These are phyloP conservation scores for Chamaea fasciata DNA, from an alignment of 2,113 vertebrate genomes.

Conservation along the genomic window DNA sequence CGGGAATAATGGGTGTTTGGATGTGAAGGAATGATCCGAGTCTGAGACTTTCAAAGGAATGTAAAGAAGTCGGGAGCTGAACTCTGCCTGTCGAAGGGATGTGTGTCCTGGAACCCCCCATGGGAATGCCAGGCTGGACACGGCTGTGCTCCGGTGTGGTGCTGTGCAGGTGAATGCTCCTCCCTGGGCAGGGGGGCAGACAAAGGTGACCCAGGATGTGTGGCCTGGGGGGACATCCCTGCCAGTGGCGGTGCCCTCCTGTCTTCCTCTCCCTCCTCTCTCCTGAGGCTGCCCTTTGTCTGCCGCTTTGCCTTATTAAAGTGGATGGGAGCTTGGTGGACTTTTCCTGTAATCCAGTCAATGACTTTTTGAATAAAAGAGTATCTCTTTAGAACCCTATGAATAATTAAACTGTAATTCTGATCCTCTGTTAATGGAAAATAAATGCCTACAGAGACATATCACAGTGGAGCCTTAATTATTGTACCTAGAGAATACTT, in stretches of 20 bases:
- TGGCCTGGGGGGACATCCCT: neutral
- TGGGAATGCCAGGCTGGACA: neutral
- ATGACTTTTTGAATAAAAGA: neutral
- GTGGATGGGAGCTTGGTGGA: neutral
- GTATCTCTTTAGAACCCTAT: neutral
- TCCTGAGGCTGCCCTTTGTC: neutral
- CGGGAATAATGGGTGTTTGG: neutral
- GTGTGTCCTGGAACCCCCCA: rapidly evolving
- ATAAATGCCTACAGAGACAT: neutral
- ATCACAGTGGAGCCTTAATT: neutral
- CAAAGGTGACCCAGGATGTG: neutral
- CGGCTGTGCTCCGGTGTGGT: rapidly evolving
- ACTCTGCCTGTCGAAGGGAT: neutral
- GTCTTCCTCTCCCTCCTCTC: neutral
- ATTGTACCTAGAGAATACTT: neutral
- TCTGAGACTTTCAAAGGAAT: neutral
- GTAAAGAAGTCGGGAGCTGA: neutral
- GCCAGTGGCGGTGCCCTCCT: neutral
- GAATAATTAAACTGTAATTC: slow-evolving; percentile 35
- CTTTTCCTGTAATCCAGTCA: neutral
- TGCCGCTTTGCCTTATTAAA: neutral
- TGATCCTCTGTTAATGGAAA: slow-evolving; percentile 11
- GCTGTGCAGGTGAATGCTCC: neutral
- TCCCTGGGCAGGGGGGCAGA: rapidly evolving
- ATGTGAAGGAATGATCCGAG: rapidly evolving